phyloP scores from a whole-genome alignment of 2,797 vertebrate genomes.

The Stomatorhinus walkeri region DNA sequence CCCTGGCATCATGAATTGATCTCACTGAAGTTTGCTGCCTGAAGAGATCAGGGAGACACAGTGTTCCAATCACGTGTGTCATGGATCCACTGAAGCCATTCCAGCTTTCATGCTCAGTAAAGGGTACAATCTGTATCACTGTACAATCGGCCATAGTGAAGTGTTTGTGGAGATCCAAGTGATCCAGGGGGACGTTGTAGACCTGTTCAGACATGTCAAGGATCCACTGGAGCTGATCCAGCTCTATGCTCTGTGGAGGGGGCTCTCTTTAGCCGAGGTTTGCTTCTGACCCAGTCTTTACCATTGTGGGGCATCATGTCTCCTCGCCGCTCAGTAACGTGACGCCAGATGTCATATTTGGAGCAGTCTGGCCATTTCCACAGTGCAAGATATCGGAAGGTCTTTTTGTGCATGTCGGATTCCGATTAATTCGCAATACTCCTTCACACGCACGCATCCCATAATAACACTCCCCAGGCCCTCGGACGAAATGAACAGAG shows the following conservation, averaged over 20 bases:
- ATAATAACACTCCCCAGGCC: background rate
- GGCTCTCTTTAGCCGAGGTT: background rate
- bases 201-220: background rate
- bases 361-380: background rate
- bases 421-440: slow-evolving; percentile 53
- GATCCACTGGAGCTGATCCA: background rate
- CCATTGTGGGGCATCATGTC: background rate
- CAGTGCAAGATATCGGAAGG: slow-evolving; percentile 46
- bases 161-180: background rate
- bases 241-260: background rate
- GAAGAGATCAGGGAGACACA: background rate
- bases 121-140: background rate
- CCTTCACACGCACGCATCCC: slow-evolving; percentile 40
- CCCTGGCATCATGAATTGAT: background rate
- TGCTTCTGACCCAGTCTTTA: background rate
- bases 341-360: background rate
- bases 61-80: background rate
- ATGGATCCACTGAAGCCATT: background rate
- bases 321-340: background rate
- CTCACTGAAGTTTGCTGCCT: background rate
- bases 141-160: background rate
- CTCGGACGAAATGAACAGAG: background rate
- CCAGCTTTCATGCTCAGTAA: background rate
- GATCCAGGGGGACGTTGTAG: background rate
- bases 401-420: slow-evolving; percentile 51